A percentile compares a stretch with the other conserved stretches of the same genome.
Conservation (phyloP, 2,113 vertebrate species). For the Ceyx melanurus region DNA sequence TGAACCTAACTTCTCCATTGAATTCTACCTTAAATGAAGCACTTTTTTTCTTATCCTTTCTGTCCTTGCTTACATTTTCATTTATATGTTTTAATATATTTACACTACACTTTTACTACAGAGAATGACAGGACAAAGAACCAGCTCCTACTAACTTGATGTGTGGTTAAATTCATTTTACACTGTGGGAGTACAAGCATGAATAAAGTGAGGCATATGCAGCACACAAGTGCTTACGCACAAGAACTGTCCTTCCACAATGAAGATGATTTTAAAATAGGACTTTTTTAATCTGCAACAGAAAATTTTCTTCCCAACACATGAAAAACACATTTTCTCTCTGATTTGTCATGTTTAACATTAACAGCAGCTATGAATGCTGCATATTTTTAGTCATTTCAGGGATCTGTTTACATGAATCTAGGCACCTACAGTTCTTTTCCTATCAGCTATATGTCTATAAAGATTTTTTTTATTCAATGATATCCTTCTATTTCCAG, state of each 20-base stretch:
- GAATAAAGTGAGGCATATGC: neutral
- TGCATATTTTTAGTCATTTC: neutral
- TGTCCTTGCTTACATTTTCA: neutral
- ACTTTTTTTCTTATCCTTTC: neutral
- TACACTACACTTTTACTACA: neutral
- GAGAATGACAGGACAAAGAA: neutral
- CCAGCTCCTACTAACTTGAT: neutral
- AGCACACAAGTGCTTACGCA: neutral
- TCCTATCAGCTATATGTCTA: neutral
- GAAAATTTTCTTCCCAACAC: neutral
- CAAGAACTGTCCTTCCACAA: neutral
- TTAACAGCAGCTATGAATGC: neutral
- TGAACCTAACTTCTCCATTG: neutral
- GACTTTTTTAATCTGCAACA: neutral
- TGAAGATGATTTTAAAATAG: neutral
- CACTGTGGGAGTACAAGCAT: neutral
- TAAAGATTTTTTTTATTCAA: neutral
- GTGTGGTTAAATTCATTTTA: neutral
- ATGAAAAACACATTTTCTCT: neutral
- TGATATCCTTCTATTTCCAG: neutral
- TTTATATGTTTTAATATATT: neutral
- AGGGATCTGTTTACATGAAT: neutral
- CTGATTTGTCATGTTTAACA: neutral
- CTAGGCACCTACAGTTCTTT: neutral
- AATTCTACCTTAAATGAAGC: neutral